Evolutionary conservation across 2,888 invertebrate species (phyloP), one percentile per base, ranked within the genome.

Genomic region (Lomographa bimaculata): DNA sequence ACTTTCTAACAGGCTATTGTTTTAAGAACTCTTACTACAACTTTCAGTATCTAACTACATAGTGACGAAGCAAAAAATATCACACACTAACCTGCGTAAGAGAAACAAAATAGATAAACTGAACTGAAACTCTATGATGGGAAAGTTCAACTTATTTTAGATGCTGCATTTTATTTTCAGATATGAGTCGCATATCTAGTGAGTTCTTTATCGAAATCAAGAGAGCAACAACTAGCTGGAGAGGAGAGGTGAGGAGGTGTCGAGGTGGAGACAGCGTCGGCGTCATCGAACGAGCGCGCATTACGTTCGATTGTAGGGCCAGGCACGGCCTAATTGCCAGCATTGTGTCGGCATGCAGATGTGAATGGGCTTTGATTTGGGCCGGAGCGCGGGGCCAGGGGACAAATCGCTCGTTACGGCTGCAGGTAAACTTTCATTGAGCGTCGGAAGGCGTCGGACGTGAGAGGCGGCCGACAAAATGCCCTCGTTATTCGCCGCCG

Each of bases 281-380:
- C 69, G 75, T 76, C 77, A 80, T 77, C 82, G 84, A 83, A 79
- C 81, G 74, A 71, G 71, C 77, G 77, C 72, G 76, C 84, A 87
- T 87, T 86, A 87, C 78, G 76, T 82, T 80, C 85, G 87, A 89
- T 89, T 86, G 87, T 89, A 81, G 85, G 84, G 64, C 79, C 78
- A 64, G 71, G 76, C 78, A 69, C 71, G 80, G 79, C 84, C 89
- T 89, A 89, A 90, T 90, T 90, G 90, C 85, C 86, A 76, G 86
- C 89, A 90, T 90, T 90, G 90, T 90, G 86, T 78, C 80, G 84
- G 85, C 89, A 90, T 89, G 90, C 89, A 89, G 89, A 90, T 89
- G 87, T 89, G 90, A 90, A 90, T 89, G 89, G 90, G 86, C 86
- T 89, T 90, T 90, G 89, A 90, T 90, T 90, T 89, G 89, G 85